Evolutionary conservation across 2,888 invertebrate genomes (phyloP).

Genomic region (Leucophenga maculata): DNA sequence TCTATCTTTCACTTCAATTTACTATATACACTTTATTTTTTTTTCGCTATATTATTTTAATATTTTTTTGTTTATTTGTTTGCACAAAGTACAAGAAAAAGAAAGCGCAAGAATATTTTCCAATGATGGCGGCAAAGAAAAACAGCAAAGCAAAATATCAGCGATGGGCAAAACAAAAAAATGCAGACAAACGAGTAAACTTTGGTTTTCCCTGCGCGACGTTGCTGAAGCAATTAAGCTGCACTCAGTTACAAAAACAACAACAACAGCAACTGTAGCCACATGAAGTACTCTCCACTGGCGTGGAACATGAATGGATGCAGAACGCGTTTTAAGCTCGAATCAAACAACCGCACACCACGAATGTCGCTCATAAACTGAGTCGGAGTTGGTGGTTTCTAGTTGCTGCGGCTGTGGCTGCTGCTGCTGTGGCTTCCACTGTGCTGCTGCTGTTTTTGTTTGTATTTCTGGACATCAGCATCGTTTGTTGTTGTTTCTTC

Average conservation of each 20-base stretch:
- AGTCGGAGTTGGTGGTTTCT: constrained; percentile 28
- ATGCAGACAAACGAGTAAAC: constrained; percentile 67
- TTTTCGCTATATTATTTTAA: constrained; percentile 16
- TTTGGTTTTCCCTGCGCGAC: constrained; percentile 40
- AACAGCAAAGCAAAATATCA: background rate
- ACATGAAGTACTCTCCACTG: background rate
- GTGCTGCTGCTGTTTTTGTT: background rate
- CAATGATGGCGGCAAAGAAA: constrained; percentile 41
- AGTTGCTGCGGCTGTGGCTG: constrained; percentile 32
- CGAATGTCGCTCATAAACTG: constrained; percentile 62
- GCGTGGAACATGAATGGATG: constrained; percentile 2
- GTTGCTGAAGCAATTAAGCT: constrained; percentile 56
- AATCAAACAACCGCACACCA: constrained; percentile 49
- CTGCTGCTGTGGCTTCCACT: constrained; percentile 7
- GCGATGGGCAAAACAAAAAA: constrained; percentile 39
- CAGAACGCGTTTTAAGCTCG: constrained; percentile 21
- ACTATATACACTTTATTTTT: background rate
- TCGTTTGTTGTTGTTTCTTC: background rate
- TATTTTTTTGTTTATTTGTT: constrained; percentile 32
- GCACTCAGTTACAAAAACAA: constrained; percentile 36
- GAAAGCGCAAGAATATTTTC: constrained; percentile 62
- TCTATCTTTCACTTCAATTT: constrained; percentile 39
- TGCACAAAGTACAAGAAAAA: constrained; percentile 47
- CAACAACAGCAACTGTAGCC: constrained; percentile 12
- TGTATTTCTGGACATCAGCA: constrained; percentile 12